Percentiles rank a stretch among this genome's conserved stretches.
Conservation (phyloP, 1,140 invertebrate species). For the Pseudomyrmex flavicornis region DNA sequence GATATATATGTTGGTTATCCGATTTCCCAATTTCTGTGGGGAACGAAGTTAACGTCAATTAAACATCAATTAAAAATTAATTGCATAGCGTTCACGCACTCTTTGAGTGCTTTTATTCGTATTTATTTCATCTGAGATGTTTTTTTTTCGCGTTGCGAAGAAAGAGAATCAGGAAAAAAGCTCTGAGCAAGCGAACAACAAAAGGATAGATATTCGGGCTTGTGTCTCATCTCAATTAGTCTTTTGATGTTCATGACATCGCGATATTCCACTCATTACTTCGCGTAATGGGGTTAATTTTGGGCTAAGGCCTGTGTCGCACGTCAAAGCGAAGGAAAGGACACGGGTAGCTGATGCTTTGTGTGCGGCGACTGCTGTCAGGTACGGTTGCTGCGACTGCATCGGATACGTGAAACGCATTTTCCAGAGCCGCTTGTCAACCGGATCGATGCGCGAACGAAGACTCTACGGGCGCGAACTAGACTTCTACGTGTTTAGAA, state of each 20-base stretch:
- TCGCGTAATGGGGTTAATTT: conserved; percentile 65
- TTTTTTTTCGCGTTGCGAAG: no score
- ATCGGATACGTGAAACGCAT: conserved; percentile 22
- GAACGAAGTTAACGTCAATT: no score
- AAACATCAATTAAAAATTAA: no score
- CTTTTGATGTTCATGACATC: conserved; percentile 61
- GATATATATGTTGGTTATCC: no score
- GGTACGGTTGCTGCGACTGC: conserved; percentile 12
- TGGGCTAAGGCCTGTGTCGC: conserved; percentile 59
- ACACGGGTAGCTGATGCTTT: conserved; percentile 18
- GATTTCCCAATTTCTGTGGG: no score
- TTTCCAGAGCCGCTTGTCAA: conserved; percentile 14
- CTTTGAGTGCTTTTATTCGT: no score
- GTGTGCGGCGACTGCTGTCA: conserved; percentile 18
- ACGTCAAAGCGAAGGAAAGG: conserved; percentile 40
- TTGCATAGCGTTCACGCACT: no score
- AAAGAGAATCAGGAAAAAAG: neutral
- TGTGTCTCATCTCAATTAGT: conserved; percentile 9
- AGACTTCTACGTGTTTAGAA: neutral
- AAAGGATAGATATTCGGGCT: neutral
- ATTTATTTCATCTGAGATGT: no score
- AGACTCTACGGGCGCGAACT: neutral
- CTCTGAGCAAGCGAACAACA: neutral
- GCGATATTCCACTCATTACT: conserved; percentile 48
- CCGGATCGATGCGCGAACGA: neutral